These are phyloP conservation scores for Epizoanthus fatuus DNA, from an alignment of 92 coral and sea anemone species.

Conservation along the genomic window DNA sequence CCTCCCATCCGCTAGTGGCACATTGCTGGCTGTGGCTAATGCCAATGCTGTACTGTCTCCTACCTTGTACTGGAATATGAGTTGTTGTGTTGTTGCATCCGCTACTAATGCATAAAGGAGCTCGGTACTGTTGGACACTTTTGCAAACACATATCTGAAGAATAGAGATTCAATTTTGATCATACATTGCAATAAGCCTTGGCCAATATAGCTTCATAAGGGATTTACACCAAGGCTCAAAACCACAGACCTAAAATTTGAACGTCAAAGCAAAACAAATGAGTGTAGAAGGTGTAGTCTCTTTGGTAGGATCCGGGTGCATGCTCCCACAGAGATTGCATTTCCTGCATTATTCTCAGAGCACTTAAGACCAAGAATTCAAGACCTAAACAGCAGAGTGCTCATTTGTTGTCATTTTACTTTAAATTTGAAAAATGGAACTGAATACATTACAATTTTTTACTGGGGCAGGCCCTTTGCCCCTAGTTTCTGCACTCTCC, in stretches of 20 bases:
- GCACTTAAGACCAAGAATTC: too few species aligned
- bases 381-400: too few species aligned
- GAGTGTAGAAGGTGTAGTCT: too few species aligned
- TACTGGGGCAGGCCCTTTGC: too few species aligned
- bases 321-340: too few species aligned
- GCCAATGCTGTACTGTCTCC: background rate
- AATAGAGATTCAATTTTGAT: background rate
- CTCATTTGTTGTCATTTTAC: too few species aligned
- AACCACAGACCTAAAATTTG: background rate
- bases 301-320: too few species aligned
- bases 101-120: constrained; percentile 15
- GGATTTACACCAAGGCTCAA: background rate
- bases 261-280: too few species aligned
- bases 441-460: too few species aligned
- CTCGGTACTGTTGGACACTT: constrained; percentile 16
- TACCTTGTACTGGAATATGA: constrained; percentile 1
- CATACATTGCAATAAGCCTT: background rate
- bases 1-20: constrained; percentile 37
- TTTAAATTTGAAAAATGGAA: too few species aligned
- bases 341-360: too few species aligned
- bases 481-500: too few species aligned
- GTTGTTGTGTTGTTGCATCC: background rate
- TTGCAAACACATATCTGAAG: constrained; percentile 21
- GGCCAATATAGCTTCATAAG: background rate
- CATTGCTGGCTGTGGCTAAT: constrained; percentile 15